phyloP scores from a whole-genome alignment of 2,888 invertebrate species.

The Liodrosophila aerea region DNA sequence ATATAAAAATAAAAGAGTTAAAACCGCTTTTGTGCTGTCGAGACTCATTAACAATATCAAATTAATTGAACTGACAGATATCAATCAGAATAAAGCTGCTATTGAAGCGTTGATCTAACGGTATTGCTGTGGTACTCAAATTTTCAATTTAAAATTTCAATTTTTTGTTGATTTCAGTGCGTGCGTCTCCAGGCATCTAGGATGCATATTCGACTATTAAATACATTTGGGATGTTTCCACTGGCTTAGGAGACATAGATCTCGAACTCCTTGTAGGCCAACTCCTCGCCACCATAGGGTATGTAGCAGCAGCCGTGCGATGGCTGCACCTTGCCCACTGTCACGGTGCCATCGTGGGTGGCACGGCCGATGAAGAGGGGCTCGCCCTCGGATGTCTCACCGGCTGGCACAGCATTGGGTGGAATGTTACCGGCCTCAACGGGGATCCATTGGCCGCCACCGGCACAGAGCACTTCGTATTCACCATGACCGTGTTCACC shows the following conservation, averaged over 20 bases:
- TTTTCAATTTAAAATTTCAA: too few relatives aligned
- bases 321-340: slow-evolving; percentile 92
- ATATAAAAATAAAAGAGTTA: too few relatives aligned
- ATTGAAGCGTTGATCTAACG: too few relatives aligned
- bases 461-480: slow-evolving; percentile 88
- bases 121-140: too few relatives aligned
- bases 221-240: slow-evolving; percentile 24
- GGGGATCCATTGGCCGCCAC: slow-evolving; percentile 87
- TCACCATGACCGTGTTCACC: slow-evolving; percentile 86
- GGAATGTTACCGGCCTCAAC: slow-evolving; percentile 86
- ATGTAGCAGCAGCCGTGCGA: slow-evolving; percentile 93
- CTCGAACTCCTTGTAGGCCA: slow-evolving; percentile 92
- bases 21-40: too few relatives aligned
- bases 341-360: slow-evolving; percentile 89
- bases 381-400: slow-evolving; percentile 90
- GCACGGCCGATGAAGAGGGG: slow-evolving; percentile 90
- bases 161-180: slow-evolving; percentile 25
- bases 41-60: too few relatives aligned
- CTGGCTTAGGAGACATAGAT: slow-evolving; percentile 83
- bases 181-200: slow-evolving; percentile 36
- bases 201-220: slow-evolving; percentile 38
- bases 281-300: slow-evolving; percentile 90
- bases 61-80: background rate
- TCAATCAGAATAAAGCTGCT: background rate
- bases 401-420: slow-evolving; percentile 88